These are phyloP conservation scores for Carposina sasakii DNA, from an alignment of 1,140 invertebrate genomes.

Conservation along the genomic window DNA sequence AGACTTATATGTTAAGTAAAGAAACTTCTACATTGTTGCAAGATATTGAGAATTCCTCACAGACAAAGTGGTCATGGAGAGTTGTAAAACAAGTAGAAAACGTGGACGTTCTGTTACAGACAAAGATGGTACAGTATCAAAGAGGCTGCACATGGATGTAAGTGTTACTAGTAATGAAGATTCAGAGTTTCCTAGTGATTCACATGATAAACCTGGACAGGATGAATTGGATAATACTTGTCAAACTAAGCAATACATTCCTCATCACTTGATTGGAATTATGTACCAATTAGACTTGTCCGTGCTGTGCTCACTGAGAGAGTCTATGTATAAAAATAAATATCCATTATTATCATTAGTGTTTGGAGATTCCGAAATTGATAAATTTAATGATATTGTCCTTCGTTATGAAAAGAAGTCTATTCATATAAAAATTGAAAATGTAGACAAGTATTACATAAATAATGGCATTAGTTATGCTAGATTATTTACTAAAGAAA, in stretches of 20 bases:
- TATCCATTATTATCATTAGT: conserved; percentile 16
- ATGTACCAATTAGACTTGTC: conserved; percentile 25
- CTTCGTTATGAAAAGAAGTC: conserved; percentile 19
- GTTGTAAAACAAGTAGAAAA: conserved; percentile 15
- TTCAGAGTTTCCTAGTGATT: conserved; percentile 3
- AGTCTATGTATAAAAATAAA: conserved; percentile 25
- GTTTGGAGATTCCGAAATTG: conserved; percentile 20
- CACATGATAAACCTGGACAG: conserved; percentile 9
- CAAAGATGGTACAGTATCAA: conserved; percentile 12
- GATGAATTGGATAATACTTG: conserved; percentile 14
- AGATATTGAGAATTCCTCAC: conserved; percentile 15
- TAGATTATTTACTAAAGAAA: conserved; percentile 23
- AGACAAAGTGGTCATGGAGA: conserved; percentile 12
- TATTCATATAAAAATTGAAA: conserved; percentile 25
- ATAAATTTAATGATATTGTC: conserved; percentile 23
- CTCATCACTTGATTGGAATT: conserved; percentile 11
- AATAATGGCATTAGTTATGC: conserved; percentile 21
- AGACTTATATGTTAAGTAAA: no score
- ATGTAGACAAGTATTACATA: conserved; percentile 24
- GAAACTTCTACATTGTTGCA: conserved; percentile 15
- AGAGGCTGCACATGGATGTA: conserved; percentile 13
- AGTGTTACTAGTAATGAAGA: conserved; percentile 15
- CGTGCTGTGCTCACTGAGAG: conserved; percentile 19
- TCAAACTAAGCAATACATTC: conserved; percentile 14
- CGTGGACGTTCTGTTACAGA: conserved; percentile 13